These are phyloP conservation scores for Montipora foliosa DNA, from an alignment of 64 coral and sea anemone species.

Conservation along the genomic window DNA sequence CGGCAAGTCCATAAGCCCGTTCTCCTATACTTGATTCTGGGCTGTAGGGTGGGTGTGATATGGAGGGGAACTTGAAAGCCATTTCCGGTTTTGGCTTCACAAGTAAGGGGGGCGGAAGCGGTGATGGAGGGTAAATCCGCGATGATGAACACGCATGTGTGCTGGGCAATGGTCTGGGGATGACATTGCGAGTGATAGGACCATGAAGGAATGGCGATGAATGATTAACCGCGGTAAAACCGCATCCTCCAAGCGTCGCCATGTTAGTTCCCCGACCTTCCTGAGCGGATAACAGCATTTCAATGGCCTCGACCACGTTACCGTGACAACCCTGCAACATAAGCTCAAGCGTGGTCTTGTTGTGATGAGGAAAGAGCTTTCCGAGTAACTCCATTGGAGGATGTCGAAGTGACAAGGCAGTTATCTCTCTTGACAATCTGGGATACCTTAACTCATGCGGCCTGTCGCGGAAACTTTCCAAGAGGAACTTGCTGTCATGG, in stretches of 20 bases:
- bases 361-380: slow-evolving; percentile 69
- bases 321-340: slow-evolving; percentile 62
- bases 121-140: slow-evolving; percentile 57
- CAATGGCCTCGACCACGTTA: slow-evolving; percentile 65
- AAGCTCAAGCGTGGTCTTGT: slow-evolving; percentile 45
- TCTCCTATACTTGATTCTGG: slow-evolving; percentile 10
- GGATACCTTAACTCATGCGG: slow-evolving; percentile 23
- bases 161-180: slow-evolving; percentile 48
- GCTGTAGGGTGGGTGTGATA: not conserved
- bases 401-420: slow-evolving; percentile 5
- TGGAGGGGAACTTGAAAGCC: slow-evolving; percentile 26
- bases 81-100: slow-evolving; percentile 64
- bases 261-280: slow-evolving; percentile 3
- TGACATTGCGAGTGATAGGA: slow-evolving; percentile 35
- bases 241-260: slow-evolving; percentile 22
- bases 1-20: slow-evolving; percentile 2
- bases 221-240: slow-evolving; percentile 35
- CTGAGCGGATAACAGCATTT: slow-evolving; percentile 59
- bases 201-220: slow-evolving; percentile 54
- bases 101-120: slow-evolving; percentile 64
- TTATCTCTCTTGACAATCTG: slow-evolving; percentile 28
- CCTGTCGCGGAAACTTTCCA: slow-evolving; percentile 9
- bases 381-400: slow-evolving; percentile 50
- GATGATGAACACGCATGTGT: slow-evolving; percentile 50
- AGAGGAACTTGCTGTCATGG: slow-evolving; percentile 16